Evolutionary conservation across 1,140 invertebrate species (phyloP), one percentile per base, ranked within the genome.

Genomic region (Drosophila tristis): DNA sequence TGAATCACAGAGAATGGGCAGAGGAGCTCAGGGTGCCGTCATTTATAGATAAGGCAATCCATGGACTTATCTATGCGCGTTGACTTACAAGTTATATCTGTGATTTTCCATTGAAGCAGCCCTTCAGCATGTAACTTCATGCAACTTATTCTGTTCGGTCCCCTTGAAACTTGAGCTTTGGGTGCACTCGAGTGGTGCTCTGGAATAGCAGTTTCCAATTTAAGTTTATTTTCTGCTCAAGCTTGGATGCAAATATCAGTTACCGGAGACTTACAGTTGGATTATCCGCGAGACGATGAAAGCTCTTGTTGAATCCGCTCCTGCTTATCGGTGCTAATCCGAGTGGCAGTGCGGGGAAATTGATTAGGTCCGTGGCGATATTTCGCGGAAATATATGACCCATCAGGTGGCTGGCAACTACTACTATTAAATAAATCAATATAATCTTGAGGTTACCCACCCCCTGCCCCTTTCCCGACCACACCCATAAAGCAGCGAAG

Each of bases 401-500:
- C 55, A 61, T 71, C 55, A 31, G 4, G 1, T 20, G 13, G 35
- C 8, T 16, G 56, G 15, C 11, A 50, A 44, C 20, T 35, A 16
- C n/a, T n/a, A n/a, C n/a, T 43, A 49, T 45, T 53, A 57, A 82
- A 81, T 81, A 81, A 81, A 81, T 81, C 79, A 81, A 50, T 35
- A 35, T 79, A 75, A 79, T 79, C 77, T 75, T 43, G 15, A 35
- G 54, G 51, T 48, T 71, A 78, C 59, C 39, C 49, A 43, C 9
- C 58, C 53, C 16, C 23, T 49, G 25, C 43, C 25, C 4, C 4
- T 2, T 8, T 2, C 35, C 1, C 5, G 42, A n/a, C 42, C 1
- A 3, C 9, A 11, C 23, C 23, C 29, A 26, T 9, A 35, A 47
- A 5, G 11, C 35, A 39, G 9, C 9, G n/a, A 42, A 29, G 1